Percentiles rank a stretch among this genome's conserved stretches.
These are phyloP conservation scores for Papio anubis DNA, from an alignment of 2,113 vertebrate genomes.

Conservation along the genomic window DNA sequence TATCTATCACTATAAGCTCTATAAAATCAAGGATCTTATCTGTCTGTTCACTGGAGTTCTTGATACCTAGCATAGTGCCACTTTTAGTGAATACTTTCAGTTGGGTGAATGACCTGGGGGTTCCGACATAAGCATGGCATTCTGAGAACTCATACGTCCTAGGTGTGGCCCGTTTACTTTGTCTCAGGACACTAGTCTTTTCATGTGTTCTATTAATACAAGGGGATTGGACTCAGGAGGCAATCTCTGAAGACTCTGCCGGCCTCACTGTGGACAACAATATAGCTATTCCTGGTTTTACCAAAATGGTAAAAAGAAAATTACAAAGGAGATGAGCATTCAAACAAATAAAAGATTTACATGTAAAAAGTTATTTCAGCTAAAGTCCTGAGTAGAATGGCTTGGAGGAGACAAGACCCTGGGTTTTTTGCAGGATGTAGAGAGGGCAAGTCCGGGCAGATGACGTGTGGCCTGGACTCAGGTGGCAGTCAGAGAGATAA, in stretches of 20 bases:
- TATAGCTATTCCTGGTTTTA: background rate
- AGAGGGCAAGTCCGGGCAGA: background rate
- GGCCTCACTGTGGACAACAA: background rate
- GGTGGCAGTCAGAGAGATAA: background rate
- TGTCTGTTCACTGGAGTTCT: background rate
- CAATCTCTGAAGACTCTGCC: background rate
- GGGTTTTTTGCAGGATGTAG: background rate
- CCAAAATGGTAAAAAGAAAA: background rate
- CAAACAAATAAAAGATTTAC: background rate
- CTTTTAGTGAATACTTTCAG: background rate
- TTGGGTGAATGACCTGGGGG: background rate
- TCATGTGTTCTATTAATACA: background rate
- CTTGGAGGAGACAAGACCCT: background rate
- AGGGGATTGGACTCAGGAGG: background rate
- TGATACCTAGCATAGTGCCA: background rate
- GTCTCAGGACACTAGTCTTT: background rate
- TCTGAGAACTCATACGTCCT: background rate
- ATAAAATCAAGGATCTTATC: background rate
- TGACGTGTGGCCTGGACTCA: background rate
- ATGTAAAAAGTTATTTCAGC: conserved; percentile 3
- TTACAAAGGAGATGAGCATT: background rate
- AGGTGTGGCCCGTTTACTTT: background rate
- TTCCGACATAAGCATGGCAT: background rate
- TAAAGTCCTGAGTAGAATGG: background rate
- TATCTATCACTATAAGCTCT: background rate